Evolutionary conservation across 1,140 invertebrate species (phyloP), one percentile per base, ranked within the genome.

Genomic region (Drosophila lini): DNA sequence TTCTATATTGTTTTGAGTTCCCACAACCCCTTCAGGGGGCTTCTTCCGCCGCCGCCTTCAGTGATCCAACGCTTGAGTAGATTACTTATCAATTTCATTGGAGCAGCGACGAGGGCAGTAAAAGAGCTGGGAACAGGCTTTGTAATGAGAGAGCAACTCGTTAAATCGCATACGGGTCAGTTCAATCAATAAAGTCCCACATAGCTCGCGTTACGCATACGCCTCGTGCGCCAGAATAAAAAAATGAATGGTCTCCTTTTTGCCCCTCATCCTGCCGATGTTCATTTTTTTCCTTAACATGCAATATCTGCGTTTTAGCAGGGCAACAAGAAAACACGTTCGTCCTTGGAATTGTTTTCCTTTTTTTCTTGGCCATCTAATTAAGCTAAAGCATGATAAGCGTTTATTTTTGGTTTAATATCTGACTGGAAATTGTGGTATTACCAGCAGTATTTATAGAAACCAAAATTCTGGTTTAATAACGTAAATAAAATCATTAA

Each of bases 1-100:
- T 64, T 42, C 19, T 52, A 38, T 19, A 38, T 44, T 42, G 65
- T 31, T 44, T 11, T 38, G 47, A 31, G 16, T 61, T 19, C 55
- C 55, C 28, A 28, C 25, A 53, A 52, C 59, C 52, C 45, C 28
- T 36, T 32, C 15, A 28, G 25, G 25, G 5, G 25, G 25, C 25
- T 28, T 28, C 25, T 28, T 28, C 25, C 25, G 25, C 25, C 25
- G 25, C 25, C 15, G 32, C 15, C 38, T 9, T 41, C 34, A 41
- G 32, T 61, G 45, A 69, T 67, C 38, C 69, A 61, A 47, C 57
- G 68, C 71, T 64, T 36, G 34, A 63, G 59, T 53, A 48, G 73
- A 75, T 75, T 75, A 74, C 70, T 75, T 75, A 75, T 75, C 73
- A 74, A 74, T 75, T 75, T 64, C 44, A 74, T 38, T 67, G 47